Conservation (phyloP, 2,797 vertebrate genomes). For the Siniperca obscura region DNA sequence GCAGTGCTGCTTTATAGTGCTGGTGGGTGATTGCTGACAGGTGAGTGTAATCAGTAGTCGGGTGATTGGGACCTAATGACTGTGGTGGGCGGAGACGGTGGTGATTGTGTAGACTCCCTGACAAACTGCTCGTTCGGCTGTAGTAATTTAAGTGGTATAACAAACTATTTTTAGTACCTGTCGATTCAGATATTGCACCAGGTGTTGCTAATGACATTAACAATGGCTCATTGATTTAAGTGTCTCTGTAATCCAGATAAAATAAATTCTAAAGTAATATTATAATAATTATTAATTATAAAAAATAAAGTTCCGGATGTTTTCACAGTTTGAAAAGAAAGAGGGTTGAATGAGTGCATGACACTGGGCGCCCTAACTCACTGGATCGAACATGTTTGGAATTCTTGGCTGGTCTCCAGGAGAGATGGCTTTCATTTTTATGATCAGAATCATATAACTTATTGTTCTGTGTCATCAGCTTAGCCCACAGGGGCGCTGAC, state of each 20-base stretch:
- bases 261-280: not conserved
- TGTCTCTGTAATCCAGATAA: constrained; percentile 2
- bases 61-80: too few species aligned
- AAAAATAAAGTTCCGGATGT: not conserved
- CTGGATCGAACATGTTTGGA: constrained; percentile 58
- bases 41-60: too few species aligned
- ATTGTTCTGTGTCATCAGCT: constrained; percentile 54
- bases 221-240: constrained; percentile 5
- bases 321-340: constrained; percentile 12
- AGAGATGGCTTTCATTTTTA: constrained; percentile 60
- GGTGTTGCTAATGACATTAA: constrained; percentile 6
- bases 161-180: not conserved
- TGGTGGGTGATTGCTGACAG: too few species aligned
- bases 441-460: constrained; percentile 58
- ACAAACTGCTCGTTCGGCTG: too few species aligned
- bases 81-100: too few species aligned
- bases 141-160: not conserved
- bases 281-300: too few species aligned
- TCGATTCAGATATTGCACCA: not conserved
- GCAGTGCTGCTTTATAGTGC: too few species aligned
- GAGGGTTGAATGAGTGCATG: constrained; percentile 58
- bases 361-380: constrained; percentile 29
- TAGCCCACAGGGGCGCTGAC: constrained; percentile 22
- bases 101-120: too few species aligned
- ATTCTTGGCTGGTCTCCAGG: constrained; percentile 58